phyloP scores from a whole-genome alignment of 2,797 vertebrate species.

The Darevskia nairensis region DNA sequence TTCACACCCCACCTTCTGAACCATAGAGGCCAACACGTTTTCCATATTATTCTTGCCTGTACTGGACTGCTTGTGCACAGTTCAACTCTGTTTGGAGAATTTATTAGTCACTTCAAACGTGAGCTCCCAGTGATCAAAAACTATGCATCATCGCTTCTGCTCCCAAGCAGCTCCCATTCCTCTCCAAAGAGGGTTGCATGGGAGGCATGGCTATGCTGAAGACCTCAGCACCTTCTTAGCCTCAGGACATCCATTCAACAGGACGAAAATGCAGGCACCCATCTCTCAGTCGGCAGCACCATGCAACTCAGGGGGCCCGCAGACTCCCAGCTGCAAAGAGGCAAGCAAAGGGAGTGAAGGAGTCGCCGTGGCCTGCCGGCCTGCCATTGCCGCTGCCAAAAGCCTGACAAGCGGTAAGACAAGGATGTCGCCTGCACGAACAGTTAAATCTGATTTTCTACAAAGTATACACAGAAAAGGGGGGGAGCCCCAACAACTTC shows the following conservation, averaged over 20 bases:
- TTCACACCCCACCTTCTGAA: no score
- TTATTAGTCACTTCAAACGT: no score
- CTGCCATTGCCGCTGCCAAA: fast-evolving
- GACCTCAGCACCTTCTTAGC: no score
- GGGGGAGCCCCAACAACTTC: conserved; percentile 31
- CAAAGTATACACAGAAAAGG: background rate
- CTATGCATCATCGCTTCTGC: no score
- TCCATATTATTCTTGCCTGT: no score
- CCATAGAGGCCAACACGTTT: no score
- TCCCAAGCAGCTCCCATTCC: background rate
- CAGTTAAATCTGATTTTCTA: conserved; percentile 37
- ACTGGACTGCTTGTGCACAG: no score
- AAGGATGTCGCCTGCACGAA: background rate
- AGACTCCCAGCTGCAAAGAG: background rate
- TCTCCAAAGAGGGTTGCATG: background rate
- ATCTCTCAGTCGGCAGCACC: background rate
- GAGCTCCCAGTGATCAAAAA: no score
- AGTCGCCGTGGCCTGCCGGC: background rate
- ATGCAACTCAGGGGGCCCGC: background rate
- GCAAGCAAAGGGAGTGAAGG: background rate
- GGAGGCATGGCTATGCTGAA: no score
- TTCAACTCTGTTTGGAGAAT: no score
- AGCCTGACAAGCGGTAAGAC: background rate
- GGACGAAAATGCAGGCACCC: background rate
- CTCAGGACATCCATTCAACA: background rate